Evolutionary conservation across 1,140 invertebrate genomes (phyloP), one percentile per base, ranked within the genome.

Genomic region (Drosophila athabasca): DNA sequence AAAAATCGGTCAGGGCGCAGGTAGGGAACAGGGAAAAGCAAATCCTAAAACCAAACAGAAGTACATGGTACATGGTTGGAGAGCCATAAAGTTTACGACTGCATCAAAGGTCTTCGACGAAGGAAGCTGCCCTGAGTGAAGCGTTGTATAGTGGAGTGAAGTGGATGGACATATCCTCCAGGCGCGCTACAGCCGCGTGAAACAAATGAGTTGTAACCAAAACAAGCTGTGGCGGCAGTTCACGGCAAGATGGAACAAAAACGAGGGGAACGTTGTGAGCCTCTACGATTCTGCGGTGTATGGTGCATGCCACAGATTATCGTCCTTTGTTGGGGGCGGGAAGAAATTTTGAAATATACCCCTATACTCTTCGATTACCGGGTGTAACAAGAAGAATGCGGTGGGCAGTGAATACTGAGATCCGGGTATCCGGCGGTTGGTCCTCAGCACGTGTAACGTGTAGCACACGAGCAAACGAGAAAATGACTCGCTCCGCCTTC

Each of bases 151-250:
- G 22, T 24, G 22, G 22, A 24, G 22, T 22, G 22, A 2, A 22
- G 22, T 24, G 22, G 22, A 24, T 24, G 22, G 22, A 24, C 22
- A 24, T 24, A 24, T 24, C 24, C 24, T 24, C 24, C 0, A 24
- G 24, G 24, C 24, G 24, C 24, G 24, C 22, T 19, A 17, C 41
- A 43, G 64, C 66, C 52, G 76, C 79, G 74, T 66, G 78, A 76
- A 81, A 76, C 78, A 80, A 81, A 81, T 81, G 77, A 81, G 78
- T 81, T 81, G 78, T 81, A 76, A 80, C 77, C 80, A 81, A 1
- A 31, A 31, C 77, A 81, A 80, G 77, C 72, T 59, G 57, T 51
- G 8, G 8, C 31, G 60, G 64, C 52, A 69, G 60, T 61, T 80
- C 76, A 79, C 60, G 24, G 24, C 3, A 24, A 24, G 6, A 24